Evolutionary conservation across 2,113 vertebrate genomes (phyloP), one percentile per base, ranked within the genome.

Genomic region (Mormyrus iriodes): DNA sequence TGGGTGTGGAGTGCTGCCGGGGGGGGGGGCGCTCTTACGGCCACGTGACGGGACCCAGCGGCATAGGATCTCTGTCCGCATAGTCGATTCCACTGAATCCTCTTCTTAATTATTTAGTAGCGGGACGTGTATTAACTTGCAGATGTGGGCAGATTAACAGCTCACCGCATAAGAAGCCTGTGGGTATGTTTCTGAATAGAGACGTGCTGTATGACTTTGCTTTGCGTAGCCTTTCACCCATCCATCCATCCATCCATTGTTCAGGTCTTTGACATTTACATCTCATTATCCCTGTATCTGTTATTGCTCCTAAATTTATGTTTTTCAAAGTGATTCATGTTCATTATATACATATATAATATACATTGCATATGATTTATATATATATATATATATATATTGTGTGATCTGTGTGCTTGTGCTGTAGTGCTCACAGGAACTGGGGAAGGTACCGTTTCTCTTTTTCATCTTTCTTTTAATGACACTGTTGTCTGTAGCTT

Each of bases 1-100:
- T 94, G 96, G 96, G 95, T 96, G 94, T 95, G 95, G 95, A 94
- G 94, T 53, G 86, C 87, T 92, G 95, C 96, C 84, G 0, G 24
- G 49, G 17, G 44, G 85, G 51, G n/a, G 0, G 44, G 1, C 12
- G 19, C 48, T 19, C 46, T 27, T 7, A 31, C 27, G n/a, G 49
- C 82, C 90, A 89, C 24, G 4, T 42, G 88, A 42, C 42, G 65
- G 42, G 12, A 49, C 12, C 12, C 17, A 44, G 4, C 21, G 35
- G 8, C 21, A 6, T 27, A 44, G 31, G 42, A 87, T 12, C 17
- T 15, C n/a, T 53, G 85, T 19, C 51, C 5, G n/a, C 46, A 4
- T 0, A 4, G 83, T 24, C 48, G 79, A 2, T 86, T 53, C 0
- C 51, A 10, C 4, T 0, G 3, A 49, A 46, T 9, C 83, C 24